Conservation (phyloP, 1,140 invertebrate species). For the Atta texana region DNA sequence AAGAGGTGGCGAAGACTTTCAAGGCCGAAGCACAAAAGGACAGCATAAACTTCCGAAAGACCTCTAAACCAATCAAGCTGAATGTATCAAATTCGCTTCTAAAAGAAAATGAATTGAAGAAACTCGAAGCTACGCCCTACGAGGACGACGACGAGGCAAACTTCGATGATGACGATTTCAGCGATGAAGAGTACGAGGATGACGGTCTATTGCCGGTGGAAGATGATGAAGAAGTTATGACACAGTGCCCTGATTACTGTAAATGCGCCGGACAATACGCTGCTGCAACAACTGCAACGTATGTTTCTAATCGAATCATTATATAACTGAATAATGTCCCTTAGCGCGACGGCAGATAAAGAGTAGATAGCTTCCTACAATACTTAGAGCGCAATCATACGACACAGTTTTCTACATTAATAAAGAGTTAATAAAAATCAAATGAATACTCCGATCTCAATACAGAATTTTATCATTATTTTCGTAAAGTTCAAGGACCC, state of each 20-base stretch:
- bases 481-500: neutral
- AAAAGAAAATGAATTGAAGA: conserved; percentile 69
- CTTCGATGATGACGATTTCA: conserved; percentile 63
- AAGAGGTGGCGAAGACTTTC: conserved; percentile 79
- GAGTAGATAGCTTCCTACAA: conserved; percentile 27
- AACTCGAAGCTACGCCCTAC: conserved; percentile 77
- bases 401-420: neutral
- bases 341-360: conserved; percentile 23
- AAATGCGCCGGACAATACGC: conserved; percentile 84
- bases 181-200: conserved; percentile 79
- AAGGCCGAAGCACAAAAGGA: conserved; percentile 78
- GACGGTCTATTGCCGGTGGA: conserved; percentile 71
- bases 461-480: neutral
- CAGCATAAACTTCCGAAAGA: conserved; percentile 14
- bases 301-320: conserved; percentile 67
- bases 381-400: neutral
- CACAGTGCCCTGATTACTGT: conserved; percentile 80
- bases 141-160: conserved; percentile 75
- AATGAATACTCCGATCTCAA: neutral
- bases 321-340: conserved; percentile 39
- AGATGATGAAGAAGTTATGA: conserved; percentile 79
- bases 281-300: conserved; percentile 84
- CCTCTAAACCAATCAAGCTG: conserved; percentile 6
- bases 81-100: conserved; percentile 4
- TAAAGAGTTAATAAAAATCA: neutral